A percentile compares a stretch with the other conserved stretches of the same genome.
Conservation (phyloP, 2,888 invertebrate genomes). For the Blera fallax region DNA sequence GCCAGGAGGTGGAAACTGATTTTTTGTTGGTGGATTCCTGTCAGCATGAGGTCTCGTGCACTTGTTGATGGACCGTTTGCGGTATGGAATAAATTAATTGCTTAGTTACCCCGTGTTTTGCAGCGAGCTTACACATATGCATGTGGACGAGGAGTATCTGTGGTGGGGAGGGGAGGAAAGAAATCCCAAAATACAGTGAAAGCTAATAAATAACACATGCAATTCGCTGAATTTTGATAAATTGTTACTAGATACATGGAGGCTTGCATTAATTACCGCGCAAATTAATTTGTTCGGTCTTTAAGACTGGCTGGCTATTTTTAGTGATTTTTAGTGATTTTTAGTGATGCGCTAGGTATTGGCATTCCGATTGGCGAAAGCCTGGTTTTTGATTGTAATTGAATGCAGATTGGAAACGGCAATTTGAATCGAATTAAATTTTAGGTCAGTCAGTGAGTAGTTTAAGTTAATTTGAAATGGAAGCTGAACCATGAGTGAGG, state of each 20-base stretch:
- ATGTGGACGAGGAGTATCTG: no score
- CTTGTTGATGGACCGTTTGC: not conserved
- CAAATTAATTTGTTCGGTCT: not conserved
- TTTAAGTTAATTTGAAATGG: not conserved
- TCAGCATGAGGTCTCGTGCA: not conserved
- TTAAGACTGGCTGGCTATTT: no score
- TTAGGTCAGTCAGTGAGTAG: not conserved
- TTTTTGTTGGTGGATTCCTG: not conserved
- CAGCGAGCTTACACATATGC: not conserved
- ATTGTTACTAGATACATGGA: not conserved
- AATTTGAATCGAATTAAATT: not conserved
- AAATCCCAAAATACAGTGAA: not conserved
- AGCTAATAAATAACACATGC: slow-evolving; percentile 32
- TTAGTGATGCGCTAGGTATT: no score
- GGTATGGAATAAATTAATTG: not conserved
- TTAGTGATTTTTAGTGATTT: no score
- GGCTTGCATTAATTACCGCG: not conserved
- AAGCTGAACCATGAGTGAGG: not conserved
- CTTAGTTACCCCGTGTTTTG: not conserved
- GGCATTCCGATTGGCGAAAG: not conserved
- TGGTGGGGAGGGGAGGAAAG: no score
- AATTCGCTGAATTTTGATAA: not conserved
- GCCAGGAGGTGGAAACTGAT: not conserved
- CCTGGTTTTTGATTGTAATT: not conserved
- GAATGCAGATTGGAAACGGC: not conserved